Evolutionary conservation across 2,113 vertebrate species (phyloP).

Genomic region (Hipposideros armiger): DNA sequence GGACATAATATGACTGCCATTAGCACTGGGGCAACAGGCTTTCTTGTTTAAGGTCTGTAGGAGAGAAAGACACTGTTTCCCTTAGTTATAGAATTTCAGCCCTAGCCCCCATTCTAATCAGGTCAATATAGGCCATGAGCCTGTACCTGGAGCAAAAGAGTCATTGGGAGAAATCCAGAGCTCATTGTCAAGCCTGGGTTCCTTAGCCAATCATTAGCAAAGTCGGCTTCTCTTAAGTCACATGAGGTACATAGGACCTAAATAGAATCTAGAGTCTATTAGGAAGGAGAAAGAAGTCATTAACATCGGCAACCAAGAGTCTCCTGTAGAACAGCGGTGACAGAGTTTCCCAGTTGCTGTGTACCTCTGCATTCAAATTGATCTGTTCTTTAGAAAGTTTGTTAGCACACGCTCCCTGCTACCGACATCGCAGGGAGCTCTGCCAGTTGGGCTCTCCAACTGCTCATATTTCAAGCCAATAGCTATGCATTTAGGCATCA

Average conservation of each 20-base stretch:
- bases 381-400: background rate
- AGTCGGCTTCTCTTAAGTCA: background rate
- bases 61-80: background rate
- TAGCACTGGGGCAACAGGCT: background rate
- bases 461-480: constrained; percentile 86
- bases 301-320: background rate
- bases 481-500: constrained; percentile 92
- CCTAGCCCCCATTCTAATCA: background rate
- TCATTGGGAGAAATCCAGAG: background rate
- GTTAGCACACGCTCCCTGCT: constrained; percentile 62
- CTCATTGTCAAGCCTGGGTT: background rate
- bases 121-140: background rate
- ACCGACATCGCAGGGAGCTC: constrained; percentile 78
- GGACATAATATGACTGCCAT: background rate
- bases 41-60: background rate
- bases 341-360: background rate
- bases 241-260: rapidly evolving
- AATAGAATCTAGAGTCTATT: background rate
- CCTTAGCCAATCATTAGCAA: background rate
- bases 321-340: too few relatives aligned
- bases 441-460: constrained; percentile 58
- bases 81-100: background rate
- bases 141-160: too few relatives aligned
- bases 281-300: background rate
- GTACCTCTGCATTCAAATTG: background rate